Conservation (phyloP, 2,888 invertebrate genomes). For the Xanthia icteritia region DNA sequence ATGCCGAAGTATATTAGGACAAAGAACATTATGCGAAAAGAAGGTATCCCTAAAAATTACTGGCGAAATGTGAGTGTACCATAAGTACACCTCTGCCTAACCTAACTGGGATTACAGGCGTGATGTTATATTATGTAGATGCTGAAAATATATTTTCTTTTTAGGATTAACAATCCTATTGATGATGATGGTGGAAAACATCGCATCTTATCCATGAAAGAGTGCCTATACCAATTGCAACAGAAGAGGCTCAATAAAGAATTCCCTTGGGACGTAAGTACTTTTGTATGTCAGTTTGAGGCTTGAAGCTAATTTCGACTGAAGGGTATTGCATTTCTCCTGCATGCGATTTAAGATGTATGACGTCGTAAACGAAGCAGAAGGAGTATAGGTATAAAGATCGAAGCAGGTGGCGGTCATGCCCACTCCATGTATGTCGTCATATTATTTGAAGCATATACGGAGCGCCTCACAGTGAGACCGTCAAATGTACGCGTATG, state of each 20-base stretch:
- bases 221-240: slow-evolving; percentile 81
- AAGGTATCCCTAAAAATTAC: too few species aligned
- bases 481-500: background rate
- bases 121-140: background rate
- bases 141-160: slow-evolving; percentile 9
- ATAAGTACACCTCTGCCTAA: background rate
- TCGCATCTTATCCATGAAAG: slow-evolving; percentile 80
- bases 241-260: slow-evolving; percentile 86
- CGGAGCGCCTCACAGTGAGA: background rate
- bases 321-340: background rate
- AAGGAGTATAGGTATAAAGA: too few species aligned
- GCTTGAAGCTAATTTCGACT: background rate
- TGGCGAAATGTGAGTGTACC: background rate
- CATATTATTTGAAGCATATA: background rate
- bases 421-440: background rate
- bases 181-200: slow-evolving; percentile 71
- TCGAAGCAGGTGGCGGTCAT: too few species aligned
- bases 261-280: slow-evolving; percentile 87
- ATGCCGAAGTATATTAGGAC: too few species aligned
- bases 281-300: background rate
- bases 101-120: background rate
- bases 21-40: too few species aligned
- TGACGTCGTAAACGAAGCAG: too few species aligned
- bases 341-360: background rate
- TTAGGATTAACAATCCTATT: slow-evolving; percentile 83